A percentile compares a stretch with the other conserved stretches of the same genome.
Evolutionary conservation across 2,113 vertebrate species (phyloP).

Genomic region (Cottus gobio): DNA sequence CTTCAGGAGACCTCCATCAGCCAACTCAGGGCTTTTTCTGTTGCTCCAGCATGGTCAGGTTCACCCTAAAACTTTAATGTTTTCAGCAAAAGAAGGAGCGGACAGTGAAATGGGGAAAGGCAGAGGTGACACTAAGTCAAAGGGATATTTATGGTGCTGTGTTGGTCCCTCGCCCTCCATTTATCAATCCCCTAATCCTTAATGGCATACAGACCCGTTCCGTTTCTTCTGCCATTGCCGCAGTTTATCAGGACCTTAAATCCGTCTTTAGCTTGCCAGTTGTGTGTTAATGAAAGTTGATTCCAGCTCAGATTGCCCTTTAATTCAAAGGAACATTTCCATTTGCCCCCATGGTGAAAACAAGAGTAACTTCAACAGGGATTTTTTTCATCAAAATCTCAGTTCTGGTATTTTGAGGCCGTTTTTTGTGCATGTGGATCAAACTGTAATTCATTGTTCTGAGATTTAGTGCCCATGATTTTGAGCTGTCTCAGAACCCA

Average conservation of each 20-base stretch:
- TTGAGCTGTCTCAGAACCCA: conserved; percentile 2
- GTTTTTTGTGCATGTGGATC: conserved; percentile 8
- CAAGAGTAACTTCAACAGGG: conserved; percentile 14
- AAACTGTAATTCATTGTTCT: conserved; percentile 2
- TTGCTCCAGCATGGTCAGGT: conserved; percentile 46
- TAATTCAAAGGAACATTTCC: conserved; percentile 64
- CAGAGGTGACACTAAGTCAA: conserved; percentile 43
- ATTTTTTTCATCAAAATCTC: conserved; percentile 16
- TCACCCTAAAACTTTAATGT: conserved; percentile 36
- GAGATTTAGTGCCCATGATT: conserved; percentile 3
- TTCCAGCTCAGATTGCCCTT: conserved; percentile 61
- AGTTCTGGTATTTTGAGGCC: conserved; percentile 7
- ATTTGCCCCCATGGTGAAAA: conserved; percentile 51
- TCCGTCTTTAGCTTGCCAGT: conserved; percentile 52
- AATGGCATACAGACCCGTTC: conserved; percentile 58
- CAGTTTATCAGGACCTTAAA: conserved; percentile 45
- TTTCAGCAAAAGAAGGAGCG: conserved; percentile 3
- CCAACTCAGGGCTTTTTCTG: conserved; percentile 39
- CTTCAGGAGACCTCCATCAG: conserved; percentile 73
- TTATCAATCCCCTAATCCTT: conserved; percentile 62
- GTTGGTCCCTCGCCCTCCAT: conserved; percentile 52
- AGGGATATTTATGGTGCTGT: conserved; percentile 37
- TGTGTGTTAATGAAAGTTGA: conserved; percentile 61
- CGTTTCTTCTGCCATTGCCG: conserved; percentile 23
- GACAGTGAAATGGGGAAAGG: conserved; percentile 15